Percentiles rank a stretch among this genome's conserved stretches.
Evolutionary conservation across 1,140 invertebrate genomes (phyloP).

Genomic region (Brachionus rubens): DNA sequence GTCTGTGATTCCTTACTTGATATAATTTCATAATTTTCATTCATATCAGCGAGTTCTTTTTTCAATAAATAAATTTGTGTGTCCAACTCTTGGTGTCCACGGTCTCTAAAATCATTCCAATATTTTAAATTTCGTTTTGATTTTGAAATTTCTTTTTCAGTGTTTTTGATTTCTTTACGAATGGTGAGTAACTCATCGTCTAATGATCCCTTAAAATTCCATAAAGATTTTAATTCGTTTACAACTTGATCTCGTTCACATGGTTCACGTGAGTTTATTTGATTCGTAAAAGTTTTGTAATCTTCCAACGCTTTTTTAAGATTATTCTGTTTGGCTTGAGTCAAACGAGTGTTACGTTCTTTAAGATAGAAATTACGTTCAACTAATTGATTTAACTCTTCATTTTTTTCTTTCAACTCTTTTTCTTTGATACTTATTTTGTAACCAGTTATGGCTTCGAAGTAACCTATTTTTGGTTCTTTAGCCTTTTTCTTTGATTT

Average conservation of each 20-base stretch:
- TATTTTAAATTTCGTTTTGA: background rate
- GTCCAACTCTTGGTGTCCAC: background rate
- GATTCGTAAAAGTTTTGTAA: slow-evolving; percentile 31
- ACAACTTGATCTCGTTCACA: slow-evolving; percentile 29
- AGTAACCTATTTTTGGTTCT: slow-evolving; percentile 32
- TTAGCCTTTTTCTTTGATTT: slow-evolving; percentile 27
- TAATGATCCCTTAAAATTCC: slow-evolving; percentile 3
- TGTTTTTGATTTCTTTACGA: slow-evolving; percentile 18
- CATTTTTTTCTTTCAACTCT: slow-evolving; percentile 17
- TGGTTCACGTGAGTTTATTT: background rate
- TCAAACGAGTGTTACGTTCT: slow-evolving; percentile 21
- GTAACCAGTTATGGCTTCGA: slow-evolving; percentile 17
- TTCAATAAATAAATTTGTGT: slow-evolving; percentile 31
- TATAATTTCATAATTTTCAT: slow-evolving; percentile 44
- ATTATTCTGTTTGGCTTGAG: slow-evolving; percentile 22
- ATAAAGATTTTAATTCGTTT: background rate
- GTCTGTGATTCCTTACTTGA: background rate
- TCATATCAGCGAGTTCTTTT: slow-evolving; percentile 41
- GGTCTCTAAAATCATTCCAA: slow-evolving; percentile 23
- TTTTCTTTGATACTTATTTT: slow-evolving; percentile 20
- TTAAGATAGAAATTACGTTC: slow-evolving; percentile 37
- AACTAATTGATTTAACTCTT: background rate
- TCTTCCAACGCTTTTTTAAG: slow-evolving; percentile 13
- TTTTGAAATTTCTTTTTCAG: slow-evolving; percentile 15
- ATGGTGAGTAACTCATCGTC: slow-evolving; percentile 2